Evolutionary conservation across 2,113 vertebrate genomes (phyloP).

Genomic region (Dasyornis broadbenti): DNA sequence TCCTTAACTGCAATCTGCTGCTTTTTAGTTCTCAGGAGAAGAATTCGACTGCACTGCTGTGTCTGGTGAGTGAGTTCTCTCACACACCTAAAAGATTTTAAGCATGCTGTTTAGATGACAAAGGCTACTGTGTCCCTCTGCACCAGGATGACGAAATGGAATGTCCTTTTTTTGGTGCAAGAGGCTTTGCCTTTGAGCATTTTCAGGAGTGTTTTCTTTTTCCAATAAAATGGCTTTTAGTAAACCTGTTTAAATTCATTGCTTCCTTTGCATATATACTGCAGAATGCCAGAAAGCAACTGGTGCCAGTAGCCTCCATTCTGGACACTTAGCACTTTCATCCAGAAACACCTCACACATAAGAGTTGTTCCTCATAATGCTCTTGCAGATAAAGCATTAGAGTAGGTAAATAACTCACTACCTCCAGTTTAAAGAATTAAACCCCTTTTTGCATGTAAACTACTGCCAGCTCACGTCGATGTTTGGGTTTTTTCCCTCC

Average conservation of each 20-base stretch:
- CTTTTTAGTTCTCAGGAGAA: neutral
- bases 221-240: neutral
- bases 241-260: neutral
- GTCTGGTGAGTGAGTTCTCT: neutral
- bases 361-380: neutral
- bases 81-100: neutral
- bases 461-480: neutral
- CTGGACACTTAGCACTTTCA: neutral
- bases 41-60: neutral
- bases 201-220: neutral
- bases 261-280: neutral
- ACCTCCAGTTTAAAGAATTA: neutral
- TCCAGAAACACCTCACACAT: neutral
- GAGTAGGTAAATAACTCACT: neutral
- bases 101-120: neutral
- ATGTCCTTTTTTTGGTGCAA: neutral
- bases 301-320: neutral
- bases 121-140: neutral
- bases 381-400: neutral
- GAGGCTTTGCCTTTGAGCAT: neutral
- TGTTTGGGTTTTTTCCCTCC: neutral
- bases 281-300: neutral
- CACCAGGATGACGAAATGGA: neutral
- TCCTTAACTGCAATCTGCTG: neutral
- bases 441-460: neutral